These are phyloP conservation scores for Cynocephalus volans DNA, from an alignment of 2,113 vertebrate genomes.

Conservation along the genomic window DNA sequence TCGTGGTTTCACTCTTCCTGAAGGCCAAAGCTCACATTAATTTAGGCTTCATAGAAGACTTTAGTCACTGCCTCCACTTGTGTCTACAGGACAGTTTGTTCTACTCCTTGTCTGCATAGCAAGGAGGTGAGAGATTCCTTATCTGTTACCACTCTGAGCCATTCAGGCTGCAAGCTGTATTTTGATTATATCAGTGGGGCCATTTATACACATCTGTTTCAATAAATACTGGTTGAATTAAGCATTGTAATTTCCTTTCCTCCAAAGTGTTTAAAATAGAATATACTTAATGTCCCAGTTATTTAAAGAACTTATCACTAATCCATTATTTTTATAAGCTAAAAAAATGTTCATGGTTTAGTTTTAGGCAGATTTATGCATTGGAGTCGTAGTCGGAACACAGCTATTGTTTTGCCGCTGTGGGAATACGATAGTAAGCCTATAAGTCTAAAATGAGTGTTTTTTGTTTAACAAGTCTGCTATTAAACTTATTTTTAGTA, in stretches of 20 bases:
- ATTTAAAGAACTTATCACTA: constrained; percentile 68
- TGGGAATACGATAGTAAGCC: not conserved
- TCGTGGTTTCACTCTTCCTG: not conserved
- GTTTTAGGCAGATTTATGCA: constrained; percentile 66
- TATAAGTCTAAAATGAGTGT: constrained; percentile 62
- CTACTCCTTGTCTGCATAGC: not conserved
- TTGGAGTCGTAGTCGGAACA: constrained; percentile 12
- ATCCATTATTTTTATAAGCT: constrained; percentile 61
- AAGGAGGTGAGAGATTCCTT: constrained; percentile 69
- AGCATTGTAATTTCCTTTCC: constrained; percentile 16
- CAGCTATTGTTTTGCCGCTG: constrained; percentile 60
- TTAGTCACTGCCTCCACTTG: not conserved
- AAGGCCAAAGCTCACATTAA: constrained; percentile 18
- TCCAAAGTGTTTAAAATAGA: constrained; percentile 64
- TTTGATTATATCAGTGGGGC: constrained; percentile 47
- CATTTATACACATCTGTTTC: constrained; percentile 59
- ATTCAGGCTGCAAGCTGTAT: not conserved
- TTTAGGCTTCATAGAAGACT: constrained; percentile 2
- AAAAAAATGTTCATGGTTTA: not conserved
- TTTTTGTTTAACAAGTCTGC: constrained; percentile 78
- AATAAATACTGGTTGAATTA: constrained; percentile 64
- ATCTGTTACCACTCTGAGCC: not conserved
- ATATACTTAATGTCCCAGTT: constrained; percentile 54
- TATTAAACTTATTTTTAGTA: constrained; percentile 76
- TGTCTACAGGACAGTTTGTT: not conserved